A percentile compares a stretch with the other conserved stretches of the same genome.
phyloP scores from a whole-genome alignment of 1,140 invertebrate species.

The Aphelenchoides besseyi region DNA sequence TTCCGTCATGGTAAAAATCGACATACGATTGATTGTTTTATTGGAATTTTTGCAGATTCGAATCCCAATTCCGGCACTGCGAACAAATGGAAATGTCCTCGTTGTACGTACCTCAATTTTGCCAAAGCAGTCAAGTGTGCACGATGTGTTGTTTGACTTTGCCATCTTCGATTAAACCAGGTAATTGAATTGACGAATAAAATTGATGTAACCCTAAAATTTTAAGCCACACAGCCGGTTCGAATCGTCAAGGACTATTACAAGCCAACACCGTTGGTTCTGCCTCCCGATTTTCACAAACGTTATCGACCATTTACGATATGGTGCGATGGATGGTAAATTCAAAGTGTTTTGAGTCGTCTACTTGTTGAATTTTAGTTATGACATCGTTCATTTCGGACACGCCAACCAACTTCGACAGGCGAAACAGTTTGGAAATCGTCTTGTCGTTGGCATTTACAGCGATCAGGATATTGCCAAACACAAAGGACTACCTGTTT shows the following conservation, averaged over 20 bases:
- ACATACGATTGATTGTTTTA: neutral
- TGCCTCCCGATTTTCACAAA: too few species aligned
- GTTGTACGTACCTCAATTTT: constrained; percentile 17
- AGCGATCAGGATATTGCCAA: constrained; percentile 94
- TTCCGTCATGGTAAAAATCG: neutral
- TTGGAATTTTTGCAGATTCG: neutral
- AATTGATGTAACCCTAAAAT: too few species aligned
- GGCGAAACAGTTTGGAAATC: constrained; percentile 91
- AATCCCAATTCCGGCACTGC: neutral
- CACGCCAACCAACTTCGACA: constrained; percentile 91
- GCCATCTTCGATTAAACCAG: too few species aligned
- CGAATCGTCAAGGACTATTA: neutral
- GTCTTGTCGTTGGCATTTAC: constrained; percentile 93
- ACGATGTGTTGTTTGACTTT: constrained; percentile 8
- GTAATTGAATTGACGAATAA: neutral
- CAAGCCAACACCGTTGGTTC: too few species aligned
- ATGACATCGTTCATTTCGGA: constrained; percentile 97
- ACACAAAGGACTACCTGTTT: constrained; percentile 97
- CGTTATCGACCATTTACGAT: too few species aligned
- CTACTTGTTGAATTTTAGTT: constrained; percentile 69
- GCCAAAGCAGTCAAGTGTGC: constrained; percentile 63
- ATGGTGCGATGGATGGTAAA: constrained; percentile 89
- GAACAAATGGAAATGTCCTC: constrained; percentile 15
- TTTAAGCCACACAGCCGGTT: too few species aligned
- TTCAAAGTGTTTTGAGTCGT: constrained; percentile 7